phyloP scores from a whole-genome alignment of 2,888 invertebrate genomes.

The Drosophila algonquin region DNA sequence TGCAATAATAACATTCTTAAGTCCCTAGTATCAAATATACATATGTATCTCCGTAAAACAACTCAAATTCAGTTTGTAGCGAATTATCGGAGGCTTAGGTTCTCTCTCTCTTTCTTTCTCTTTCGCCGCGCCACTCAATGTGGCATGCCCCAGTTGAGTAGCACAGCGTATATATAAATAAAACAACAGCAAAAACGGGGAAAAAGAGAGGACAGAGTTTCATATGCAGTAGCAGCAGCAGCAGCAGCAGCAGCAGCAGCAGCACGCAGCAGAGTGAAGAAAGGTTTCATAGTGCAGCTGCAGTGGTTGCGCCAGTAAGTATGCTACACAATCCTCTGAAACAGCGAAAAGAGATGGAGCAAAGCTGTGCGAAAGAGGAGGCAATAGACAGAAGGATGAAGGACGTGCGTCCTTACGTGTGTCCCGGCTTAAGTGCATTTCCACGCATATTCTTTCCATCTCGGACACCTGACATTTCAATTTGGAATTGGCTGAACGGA shows the following conservation, averaged over 20 bases:
- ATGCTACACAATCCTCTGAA: conserved; percentile 69
- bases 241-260: conserved; percentile 7
- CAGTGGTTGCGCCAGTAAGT: conserved; percentile 73
- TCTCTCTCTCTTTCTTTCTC: too few species aligned
- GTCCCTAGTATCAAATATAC: too few species aligned
- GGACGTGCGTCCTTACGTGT: background rate
- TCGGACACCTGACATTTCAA: conserved; percentile 68
- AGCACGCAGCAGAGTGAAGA: conserved; percentile 51
- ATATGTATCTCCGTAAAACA: too few species aligned
- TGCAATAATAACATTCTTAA: too few species aligned
- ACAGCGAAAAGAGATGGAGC: conserved; percentile 24
- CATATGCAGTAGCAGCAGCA: conserved; percentile 6
- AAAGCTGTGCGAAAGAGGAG: background rate
- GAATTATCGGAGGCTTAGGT: too few species aligned
- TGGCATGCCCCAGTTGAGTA: conserved; percentile 7
- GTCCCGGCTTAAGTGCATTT: conserved; percentile 49
- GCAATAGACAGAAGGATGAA: background rate
- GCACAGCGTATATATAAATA: conserved; percentile 23
- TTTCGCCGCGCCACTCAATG: background rate
- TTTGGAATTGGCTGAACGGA: conserved; percentile 56
- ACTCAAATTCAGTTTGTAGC: too few species aligned
- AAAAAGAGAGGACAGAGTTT: background rate
- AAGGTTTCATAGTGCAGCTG: conserved; percentile 66
- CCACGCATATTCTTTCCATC: conserved; percentile 38
- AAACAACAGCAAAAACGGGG: conserved; percentile 25